Evolutionary conservation across 2,113 vertebrate species (phyloP), one percentile per base, ranked within the genome.

Genomic region (Grantiella picta): DNA sequence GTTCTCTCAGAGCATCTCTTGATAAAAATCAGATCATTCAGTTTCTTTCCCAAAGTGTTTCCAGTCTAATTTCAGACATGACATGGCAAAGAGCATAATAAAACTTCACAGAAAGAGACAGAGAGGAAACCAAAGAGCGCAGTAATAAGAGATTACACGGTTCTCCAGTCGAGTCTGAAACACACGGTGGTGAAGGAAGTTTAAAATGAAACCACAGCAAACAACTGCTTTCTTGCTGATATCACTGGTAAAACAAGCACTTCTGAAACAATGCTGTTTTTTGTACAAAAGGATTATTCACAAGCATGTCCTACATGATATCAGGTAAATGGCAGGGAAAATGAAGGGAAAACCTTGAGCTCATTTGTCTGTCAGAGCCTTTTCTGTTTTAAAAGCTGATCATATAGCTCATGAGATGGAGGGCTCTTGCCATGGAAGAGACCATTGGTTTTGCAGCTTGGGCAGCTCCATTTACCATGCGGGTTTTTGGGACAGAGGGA

Each of bases 51-150:
- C 69, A 14, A 71, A 90, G 65, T 84, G n/a, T 90, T 92, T 93
- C 78, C 72, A 82, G 88, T 79, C 90, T 92, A 75, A 94, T 96
- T 93, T 90, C 93, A 95, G 92, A 86, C 53, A 71, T 61, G 79
- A 83, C 86, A 86, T 27, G 65, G 76, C 3, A 7, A 90, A 86
- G 44, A 93, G 25, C 49, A 45, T 60, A 94, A 90, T 87, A 84
- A 89, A 93, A 93, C 61, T 68, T 80, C 50, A 82, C 69, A 90
- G 83, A 89, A 92, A 49, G 47, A 70, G 8, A 47, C 33, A 63
- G 57, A 80, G 59, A 94, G 65, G 60, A 93, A 96, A 92, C n/a
- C 7, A 23, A 44, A 35, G 45, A 77, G 24, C 57, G 72, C 52
- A 28, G 88, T 75, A 90, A 93, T 90, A 78, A 82, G 24, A 79